phyloP scores from a whole-genome alignment of 2,113 vertebrate genomes.

The Dipodomys ordii region DNA sequence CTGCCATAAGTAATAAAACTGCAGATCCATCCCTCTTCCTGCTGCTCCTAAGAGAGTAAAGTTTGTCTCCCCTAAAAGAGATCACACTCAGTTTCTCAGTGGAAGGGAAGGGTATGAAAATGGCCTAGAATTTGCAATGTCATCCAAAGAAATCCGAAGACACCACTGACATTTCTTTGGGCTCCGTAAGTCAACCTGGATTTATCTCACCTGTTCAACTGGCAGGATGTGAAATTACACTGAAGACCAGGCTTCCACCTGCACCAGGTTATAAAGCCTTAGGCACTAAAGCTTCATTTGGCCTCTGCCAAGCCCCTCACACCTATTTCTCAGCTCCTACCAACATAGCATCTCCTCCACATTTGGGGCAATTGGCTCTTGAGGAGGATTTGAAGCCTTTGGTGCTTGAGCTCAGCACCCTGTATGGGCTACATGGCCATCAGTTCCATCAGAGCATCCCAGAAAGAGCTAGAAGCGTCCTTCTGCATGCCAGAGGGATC shows the following conservation, averaged over 20 bases:
- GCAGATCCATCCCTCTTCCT: background rate
- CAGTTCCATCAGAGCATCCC: background rate
- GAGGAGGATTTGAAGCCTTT: background rate
- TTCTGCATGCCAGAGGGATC: background rate
- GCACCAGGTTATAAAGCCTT: background rate
- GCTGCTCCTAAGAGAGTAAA: background rate
- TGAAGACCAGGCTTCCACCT: background rate
- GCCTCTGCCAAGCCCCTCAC: background rate
- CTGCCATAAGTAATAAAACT: background rate
- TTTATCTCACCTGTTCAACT: background rate
- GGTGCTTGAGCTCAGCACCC: background rate
- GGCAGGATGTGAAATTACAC: background rate
- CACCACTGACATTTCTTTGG: background rate
- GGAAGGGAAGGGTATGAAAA: background rate
- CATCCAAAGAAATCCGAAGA: fast-evolving
- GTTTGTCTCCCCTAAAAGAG: background rate
- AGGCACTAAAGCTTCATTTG: background rate
- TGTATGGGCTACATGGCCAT: background rate
- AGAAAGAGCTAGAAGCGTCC: background rate
- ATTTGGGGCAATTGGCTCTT: background rate
- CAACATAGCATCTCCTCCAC: background rate
- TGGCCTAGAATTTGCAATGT: background rate
- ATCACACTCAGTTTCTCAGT: background rate
- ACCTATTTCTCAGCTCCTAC: background rate
- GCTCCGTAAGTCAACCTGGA: background rate